Evolutionary conservation across 1,140 invertebrate species (phyloP), one percentile per base, ranked within the genome.

Genomic region (Chionoecetes opilio): DNA sequence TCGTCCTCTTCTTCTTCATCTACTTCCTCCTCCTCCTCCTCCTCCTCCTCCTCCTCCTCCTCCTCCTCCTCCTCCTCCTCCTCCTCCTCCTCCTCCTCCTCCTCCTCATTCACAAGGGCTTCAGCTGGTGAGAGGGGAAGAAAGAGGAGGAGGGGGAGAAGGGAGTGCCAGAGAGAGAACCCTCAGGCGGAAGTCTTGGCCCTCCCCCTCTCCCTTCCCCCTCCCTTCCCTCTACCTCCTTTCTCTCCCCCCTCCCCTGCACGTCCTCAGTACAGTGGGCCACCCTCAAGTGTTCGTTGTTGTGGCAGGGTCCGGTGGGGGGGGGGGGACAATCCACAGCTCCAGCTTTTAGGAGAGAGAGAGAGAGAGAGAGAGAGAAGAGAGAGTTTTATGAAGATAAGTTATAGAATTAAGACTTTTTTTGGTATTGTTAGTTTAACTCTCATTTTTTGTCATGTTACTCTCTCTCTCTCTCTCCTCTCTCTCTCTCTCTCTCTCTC

Each of bases 1-100:
- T 34, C 11, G 5, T 6, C 41, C 41, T 6, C 41, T 14, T 6
- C 41, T 14, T 6, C 41, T 37, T 5, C 89, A 3, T 3, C 46
- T 34, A 53, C 89, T 14, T 17, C 29, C 1, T 14, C n/a, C 53
- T 11, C 53, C 0, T 82, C 91, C 26, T 63, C 32, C 34, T 91
- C 63, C 41, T 88, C 41, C n/a, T 34, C 53, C 41, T 35, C 14
- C 31, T 75, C 29, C 29, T 37, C 91, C 34, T 46, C n/a, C 35
- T 11, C 75, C 91, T 84, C 53, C 82, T 41, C 34, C 53, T 82
- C 91, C 82, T 92, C 91, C 53, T 82, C 17, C 32, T 82, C 29
- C 31, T 63, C 63, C 63, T 92, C 63, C 63, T 63, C 53, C 37
- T 63, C 63, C 37, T 63, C 63, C 63, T 41, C 37, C 34, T 75